These are phyloP conservation scores for Mesembrinibis cayennensis DNA, from an alignment of 2,113 vertebrate species.

Conservation along the genomic window DNA sequence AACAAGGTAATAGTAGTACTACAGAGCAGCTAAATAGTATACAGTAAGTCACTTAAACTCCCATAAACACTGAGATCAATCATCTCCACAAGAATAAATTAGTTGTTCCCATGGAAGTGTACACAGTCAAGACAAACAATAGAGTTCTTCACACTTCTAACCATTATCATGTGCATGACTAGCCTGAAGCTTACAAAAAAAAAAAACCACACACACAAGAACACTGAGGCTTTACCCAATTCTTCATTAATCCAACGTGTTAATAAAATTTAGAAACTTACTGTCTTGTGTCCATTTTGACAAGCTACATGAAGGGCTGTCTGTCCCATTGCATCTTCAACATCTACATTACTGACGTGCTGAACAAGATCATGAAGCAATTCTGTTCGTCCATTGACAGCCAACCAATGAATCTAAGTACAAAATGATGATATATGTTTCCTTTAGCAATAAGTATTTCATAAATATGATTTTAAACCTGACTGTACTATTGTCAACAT, in stretches of 20 bases:
- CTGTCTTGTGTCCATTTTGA: conserved; percentile 97
- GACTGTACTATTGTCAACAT: background rate
- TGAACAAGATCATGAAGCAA: conserved; percentile 96
- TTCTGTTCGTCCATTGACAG: conserved; percentile 95
- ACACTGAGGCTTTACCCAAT: background rate
- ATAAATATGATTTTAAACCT: background rate
- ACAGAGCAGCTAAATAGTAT: background rate
- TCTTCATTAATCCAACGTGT: background rate
- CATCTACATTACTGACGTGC: conserved; percentile 94
- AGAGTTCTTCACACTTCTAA: background rate
- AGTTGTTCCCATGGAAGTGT: background rate
- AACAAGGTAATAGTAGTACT: background rate
- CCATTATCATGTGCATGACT: background rate
- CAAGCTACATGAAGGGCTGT: conserved; percentile 97
- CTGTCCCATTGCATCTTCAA: conserved; percentile 98
- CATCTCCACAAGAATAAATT: background rate
- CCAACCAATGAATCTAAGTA: conserved; percentile 94
- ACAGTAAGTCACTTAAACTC: background rate
- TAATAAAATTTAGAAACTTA: conserved; percentile 48
- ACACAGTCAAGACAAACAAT: background rate
- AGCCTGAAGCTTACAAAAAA: background rate
- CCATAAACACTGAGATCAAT: background rate
- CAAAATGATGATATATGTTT: background rate
- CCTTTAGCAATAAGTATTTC: background rate
- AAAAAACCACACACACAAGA: background rate